Evolutionary conservation across 1,140 invertebrate species (phyloP), one percentile per base, ranked within the genome.

Genomic region (Drosophila takahashii): DNA sequence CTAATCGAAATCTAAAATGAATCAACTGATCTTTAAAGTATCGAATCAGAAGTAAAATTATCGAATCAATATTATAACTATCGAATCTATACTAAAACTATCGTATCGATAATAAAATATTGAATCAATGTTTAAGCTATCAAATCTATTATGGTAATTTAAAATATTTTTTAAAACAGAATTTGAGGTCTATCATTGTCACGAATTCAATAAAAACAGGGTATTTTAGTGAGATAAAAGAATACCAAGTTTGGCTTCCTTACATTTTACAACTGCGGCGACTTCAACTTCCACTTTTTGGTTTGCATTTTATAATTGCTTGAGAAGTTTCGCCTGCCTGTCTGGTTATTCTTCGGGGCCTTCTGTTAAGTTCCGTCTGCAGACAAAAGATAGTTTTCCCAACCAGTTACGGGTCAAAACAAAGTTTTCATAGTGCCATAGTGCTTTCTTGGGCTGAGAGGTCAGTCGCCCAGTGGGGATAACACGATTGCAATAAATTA

Each of bases 401-500:
- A 77, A 41, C 41, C 56, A 59, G 52, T 81, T 74, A 65, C 57
- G 72, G 80, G 81, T 85, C 81, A 85, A 79, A 47, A 32, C 39
- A 36, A 69, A 79, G 58, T 84, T 84, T 67, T 69, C 56, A 59
- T 77, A 44, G 72, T 69, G 52, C 56, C 18, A 29, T 7, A 7
- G 4, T 1, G 72, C 57, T 50, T 72, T 73, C 69, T 54, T 73
- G 34, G 37, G 32, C 27, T 18, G 22, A n/a, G 36, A 39, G 26
- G 18, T 41, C 22, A 65, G 58, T 56, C 53, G 32, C 58, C 59
- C 44, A 27, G 42, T 56, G 27, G 78, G 81, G 52, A 71, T 75
- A 81, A 70, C 66, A 69, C 81, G 81, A 71, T 86, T 81, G 81
- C 51, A 79, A 89, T 89, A 87, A 87, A 89, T 87, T 89, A 89